Evolutionary conservation across 2,113 vertebrate genomes (phyloP).

Genomic region (Mugil cephalus): DNA sequence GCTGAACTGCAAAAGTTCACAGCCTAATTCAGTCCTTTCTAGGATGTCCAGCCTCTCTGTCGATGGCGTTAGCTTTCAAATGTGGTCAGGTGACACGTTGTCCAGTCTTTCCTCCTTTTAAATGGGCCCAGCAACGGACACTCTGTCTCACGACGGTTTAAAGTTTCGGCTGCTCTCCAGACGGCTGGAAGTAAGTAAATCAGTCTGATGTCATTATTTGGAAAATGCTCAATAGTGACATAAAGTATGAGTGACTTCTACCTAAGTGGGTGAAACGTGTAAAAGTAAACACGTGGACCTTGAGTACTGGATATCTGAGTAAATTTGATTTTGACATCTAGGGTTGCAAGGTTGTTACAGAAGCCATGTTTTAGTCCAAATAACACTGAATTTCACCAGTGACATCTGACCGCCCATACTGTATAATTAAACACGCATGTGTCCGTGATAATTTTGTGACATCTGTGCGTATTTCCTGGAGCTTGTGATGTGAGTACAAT

Average conservation of each 20-base stretch:
- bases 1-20: too few species aligned
- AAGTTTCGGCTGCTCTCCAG: conserved; percentile 2
- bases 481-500: conserved; percentile 31
- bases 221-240: background rate
- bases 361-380: conserved; percentile 8
- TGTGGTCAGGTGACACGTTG: background rate
- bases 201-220: background rate
- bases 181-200: background rate
- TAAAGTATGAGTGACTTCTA: background rate
- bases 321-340: too few species aligned
- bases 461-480: conserved; percentile 45
- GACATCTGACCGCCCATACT: conserved; percentile 2
- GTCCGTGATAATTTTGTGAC: conserved; percentile 30
- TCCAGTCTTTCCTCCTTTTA: background rate
- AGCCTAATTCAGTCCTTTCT: too few species aligned
- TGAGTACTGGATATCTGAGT: too few species aligned
- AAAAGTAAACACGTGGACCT: too few species aligned
- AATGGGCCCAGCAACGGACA: background rate
- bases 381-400: conserved; percentile 4
- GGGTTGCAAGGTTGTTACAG: background rate
- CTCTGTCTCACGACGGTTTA: background rate
- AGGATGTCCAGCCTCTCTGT: too few species aligned
- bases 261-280: too few species aligned
- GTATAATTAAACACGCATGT: conserved; percentile 23
- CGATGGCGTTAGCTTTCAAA: too few species aligned